phyloP scores from a whole-genome alignment of 2,113 vertebrate genomes.

The Megaceryle maxima region DNA sequence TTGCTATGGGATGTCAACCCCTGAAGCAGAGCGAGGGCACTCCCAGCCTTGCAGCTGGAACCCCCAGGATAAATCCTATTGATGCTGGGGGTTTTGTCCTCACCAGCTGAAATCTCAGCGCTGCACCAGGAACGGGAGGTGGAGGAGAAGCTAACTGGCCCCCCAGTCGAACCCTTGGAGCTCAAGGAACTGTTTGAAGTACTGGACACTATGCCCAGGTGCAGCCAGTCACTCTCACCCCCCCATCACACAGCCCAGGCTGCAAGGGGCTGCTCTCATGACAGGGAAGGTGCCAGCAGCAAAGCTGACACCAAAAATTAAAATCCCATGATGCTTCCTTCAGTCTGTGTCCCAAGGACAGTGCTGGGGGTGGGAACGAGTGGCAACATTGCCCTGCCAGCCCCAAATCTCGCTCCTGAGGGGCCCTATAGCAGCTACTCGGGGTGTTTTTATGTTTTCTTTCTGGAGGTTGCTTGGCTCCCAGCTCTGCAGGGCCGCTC shows the following conservation, averaged over 20 bases:
- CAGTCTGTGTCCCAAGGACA: too few relatives aligned
- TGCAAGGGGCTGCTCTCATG: not conserved
- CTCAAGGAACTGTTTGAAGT: not conserved
- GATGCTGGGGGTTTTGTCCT: too few relatives aligned
- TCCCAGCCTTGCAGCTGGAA: not conserved
- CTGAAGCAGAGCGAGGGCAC: accelerated
- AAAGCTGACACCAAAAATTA: not conserved
- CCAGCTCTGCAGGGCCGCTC: not conserved
- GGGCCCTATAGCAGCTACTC: not conserved
- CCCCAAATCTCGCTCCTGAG: accelerated
- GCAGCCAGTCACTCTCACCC: not conserved
- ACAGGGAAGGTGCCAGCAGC: not conserved
- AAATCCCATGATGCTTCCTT: accelerated
- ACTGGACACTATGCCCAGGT: accelerated
- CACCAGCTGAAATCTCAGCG: not conserved
- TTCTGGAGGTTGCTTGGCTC: not conserved
- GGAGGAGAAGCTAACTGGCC: too few relatives aligned
- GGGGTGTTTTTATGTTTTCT: too few relatives aligned
- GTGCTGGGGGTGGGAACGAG: not conserved
- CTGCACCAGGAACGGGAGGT: not conserved
- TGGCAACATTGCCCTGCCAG: not conserved
- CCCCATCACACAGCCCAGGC: accelerated
- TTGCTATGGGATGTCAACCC: not conserved
- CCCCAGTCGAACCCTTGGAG: too few relatives aligned
- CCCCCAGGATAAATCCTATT: not conserved